These are phyloP conservation scores for Centropus unirufus DNA, from an alignment of 2,113 vertebrate genomes.

Conservation along the genomic window DNA sequence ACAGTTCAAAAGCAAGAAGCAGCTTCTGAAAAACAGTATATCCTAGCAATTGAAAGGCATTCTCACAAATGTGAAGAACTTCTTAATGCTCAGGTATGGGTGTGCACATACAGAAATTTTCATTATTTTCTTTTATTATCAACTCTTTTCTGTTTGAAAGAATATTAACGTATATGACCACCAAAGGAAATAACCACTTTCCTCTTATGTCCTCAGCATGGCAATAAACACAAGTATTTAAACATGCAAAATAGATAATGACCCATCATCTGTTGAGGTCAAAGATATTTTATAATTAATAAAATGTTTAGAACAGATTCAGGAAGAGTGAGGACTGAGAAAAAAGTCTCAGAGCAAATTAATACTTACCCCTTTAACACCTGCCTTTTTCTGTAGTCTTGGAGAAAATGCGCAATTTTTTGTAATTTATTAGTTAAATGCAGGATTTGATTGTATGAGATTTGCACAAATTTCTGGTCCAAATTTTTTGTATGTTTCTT, in stretches of 20 bases:
- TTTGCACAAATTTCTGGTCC: background rate
- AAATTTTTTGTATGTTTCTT: background rate
- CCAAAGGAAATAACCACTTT: background rate
- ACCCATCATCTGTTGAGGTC: background rate
- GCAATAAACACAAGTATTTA: background rate
- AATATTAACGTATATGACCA: background rate
- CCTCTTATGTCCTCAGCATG: background rate
- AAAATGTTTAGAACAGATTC: background rate
- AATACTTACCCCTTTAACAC: background rate
- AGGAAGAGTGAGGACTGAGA: background rate
- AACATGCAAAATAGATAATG: background rate
- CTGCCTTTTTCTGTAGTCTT: background rate
- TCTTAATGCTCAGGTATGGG: constrained; percentile 78
- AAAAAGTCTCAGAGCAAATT: background rate
- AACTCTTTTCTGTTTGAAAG: background rate
- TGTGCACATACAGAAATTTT: background rate
- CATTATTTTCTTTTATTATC: background rate
- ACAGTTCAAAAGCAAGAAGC: constrained; percentile 78
- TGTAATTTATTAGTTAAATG: background rate
- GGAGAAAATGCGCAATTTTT: background rate
- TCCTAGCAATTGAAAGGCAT: constrained; percentile 79
- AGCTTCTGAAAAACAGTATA: constrained; percentile 76
- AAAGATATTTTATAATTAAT: background rate
- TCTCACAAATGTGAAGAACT: constrained; percentile 80
- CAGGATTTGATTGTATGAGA: background rate